Evolutionary conservation across 2,797 vertebrate species (phyloP).

Genomic region (Peromyscus melanophrys): DNA sequence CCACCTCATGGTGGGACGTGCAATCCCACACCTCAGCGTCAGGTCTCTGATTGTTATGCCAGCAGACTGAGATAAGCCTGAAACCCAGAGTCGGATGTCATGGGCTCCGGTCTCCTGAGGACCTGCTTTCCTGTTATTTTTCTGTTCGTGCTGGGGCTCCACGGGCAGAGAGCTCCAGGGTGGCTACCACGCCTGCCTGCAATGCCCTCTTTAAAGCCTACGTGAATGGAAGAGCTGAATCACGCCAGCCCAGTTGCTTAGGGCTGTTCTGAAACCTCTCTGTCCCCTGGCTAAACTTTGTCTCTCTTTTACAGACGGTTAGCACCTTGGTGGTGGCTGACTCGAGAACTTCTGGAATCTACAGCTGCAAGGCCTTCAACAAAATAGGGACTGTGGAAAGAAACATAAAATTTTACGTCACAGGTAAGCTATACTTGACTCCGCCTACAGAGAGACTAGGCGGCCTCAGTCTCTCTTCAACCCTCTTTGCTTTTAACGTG

Average conservation of each 20-base stretch:
- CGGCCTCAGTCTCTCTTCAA: not conserved
- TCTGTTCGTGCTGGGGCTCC: constrained; percentile 74
- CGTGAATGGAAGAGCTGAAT: constrained; percentile 80
- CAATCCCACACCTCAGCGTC: constrained; percentile 55
- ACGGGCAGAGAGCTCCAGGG: constrained; percentile 72
- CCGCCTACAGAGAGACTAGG: not conserved
- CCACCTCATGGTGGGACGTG: not conserved
- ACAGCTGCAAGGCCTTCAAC: constrained; percentile 95
- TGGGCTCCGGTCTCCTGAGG: constrained; percentile 79
- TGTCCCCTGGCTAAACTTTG: constrained; percentile 79
- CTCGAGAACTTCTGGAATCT: constrained; percentile 94
- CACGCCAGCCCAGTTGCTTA: not conserved
- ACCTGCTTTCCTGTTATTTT: constrained; percentile 87
- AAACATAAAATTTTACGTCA: constrained; percentile 94
- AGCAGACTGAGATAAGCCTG: constrained; percentile 71
- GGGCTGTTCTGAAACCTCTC: not conserved
- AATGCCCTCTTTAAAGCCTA: constrained; percentile 68
- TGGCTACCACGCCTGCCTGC: constrained; percentile 64
- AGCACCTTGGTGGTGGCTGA: constrained; percentile 95
- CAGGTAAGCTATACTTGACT: constrained; percentile 91
- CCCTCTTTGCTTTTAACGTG: constrained; percentile 1
- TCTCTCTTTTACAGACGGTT: constrained; percentile 91
- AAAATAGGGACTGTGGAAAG: constrained; percentile 93
- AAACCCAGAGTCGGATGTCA: constrained; percentile 80
- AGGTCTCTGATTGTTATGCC: constrained; percentile 75